These are phyloP conservation scores for Cuculus canorus DNA, from an alignment of 2,797 vertebrate genomes.

Conservation along the genomic window DNA sequence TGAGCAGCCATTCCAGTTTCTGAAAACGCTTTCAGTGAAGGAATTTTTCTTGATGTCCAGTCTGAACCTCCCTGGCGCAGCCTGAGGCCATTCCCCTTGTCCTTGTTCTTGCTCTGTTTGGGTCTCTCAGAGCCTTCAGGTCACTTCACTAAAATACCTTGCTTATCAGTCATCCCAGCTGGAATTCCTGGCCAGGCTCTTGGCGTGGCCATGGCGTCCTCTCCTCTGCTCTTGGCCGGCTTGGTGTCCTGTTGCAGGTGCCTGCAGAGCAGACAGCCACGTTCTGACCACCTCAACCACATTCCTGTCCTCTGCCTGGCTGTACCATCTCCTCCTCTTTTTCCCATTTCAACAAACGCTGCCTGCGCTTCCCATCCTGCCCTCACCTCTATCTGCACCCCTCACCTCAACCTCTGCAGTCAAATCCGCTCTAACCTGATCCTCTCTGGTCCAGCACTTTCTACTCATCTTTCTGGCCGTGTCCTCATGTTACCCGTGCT, in stretches of 20 bases:
- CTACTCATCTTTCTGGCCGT: not conserved
- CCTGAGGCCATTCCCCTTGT: too few species aligned
- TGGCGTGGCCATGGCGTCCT: not conserved
- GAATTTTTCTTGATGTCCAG: too few species aligned
- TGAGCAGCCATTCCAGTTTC: too few species aligned
- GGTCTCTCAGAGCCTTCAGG: not conserved
- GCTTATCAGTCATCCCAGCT: not conserved
- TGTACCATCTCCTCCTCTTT: not conserved
- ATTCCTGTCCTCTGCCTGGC: not conserved
- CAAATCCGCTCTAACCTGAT: not conserved
- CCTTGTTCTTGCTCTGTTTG: not conserved
- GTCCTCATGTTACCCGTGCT: not conserved
- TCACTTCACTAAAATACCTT: not conserved
- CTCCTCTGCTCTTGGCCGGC: not conserved
- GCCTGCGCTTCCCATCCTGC: not conserved
- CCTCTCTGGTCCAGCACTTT: not conserved
- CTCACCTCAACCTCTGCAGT: not conserved
- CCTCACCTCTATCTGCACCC: not conserved
- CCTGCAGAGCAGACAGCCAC: not conserved
- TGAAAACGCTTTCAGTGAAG: too few species aligned
- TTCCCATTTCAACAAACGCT: not conserved
- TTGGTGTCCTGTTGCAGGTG: not conserved
- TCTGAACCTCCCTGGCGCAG: too few species aligned
- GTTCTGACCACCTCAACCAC: too few species aligned
- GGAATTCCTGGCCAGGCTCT: not conserved